Percentiles rank a stretch among this genome's conserved stretches.
These are phyloP conservation scores for Peromyscus aztecus DNA, from an alignment of 2,797 vertebrate species.

Conservation along the genomic window DNA sequence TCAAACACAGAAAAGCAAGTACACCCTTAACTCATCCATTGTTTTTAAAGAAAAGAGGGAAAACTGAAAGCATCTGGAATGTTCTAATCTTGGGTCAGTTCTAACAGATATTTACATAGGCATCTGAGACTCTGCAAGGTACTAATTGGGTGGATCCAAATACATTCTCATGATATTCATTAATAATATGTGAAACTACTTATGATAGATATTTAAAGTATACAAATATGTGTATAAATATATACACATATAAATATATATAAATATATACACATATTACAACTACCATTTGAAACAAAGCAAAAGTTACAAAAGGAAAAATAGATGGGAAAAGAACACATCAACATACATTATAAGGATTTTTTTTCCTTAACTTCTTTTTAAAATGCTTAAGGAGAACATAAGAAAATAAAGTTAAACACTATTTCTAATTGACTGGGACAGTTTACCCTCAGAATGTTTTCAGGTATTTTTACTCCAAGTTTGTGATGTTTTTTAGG, in stretches of 20 bases:
- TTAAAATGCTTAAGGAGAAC: slow-evolving; percentile 36
- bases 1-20: not conserved
- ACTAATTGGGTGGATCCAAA: not conserved
- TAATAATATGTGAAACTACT: not conserved
- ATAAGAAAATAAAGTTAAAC: slow-evolving; percentile 56
- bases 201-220: slow-evolving; percentile 6
- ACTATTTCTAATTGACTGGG: not conserved
- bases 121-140: not conserved
- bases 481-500: slow-evolving; percentile 71
- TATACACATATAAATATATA: not conserved
- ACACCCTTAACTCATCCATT: not conserved
- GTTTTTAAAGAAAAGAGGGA: slow-evolving; percentile 4
- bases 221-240: not conserved
- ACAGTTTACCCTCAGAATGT: slow-evolving; percentile 41
- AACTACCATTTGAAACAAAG: not conserved
- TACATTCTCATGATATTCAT: not conserved
- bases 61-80: not conserved
- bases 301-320: slow-evolving; percentile 38
- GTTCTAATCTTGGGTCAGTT: not conserved
- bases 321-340: slow-evolving; percentile 6
- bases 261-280: not conserved
- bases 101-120: not conserved
- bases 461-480: slow-evolving; percentile 63
- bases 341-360: not conserved
- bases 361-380: slow-evolving; percentile 15